A percentile compares a stretch with the other conserved stretches of the same genome.
Evolutionary conservation across 2,113 vertebrate species (phyloP).

Genomic region (Crotalus helleri): DNA sequence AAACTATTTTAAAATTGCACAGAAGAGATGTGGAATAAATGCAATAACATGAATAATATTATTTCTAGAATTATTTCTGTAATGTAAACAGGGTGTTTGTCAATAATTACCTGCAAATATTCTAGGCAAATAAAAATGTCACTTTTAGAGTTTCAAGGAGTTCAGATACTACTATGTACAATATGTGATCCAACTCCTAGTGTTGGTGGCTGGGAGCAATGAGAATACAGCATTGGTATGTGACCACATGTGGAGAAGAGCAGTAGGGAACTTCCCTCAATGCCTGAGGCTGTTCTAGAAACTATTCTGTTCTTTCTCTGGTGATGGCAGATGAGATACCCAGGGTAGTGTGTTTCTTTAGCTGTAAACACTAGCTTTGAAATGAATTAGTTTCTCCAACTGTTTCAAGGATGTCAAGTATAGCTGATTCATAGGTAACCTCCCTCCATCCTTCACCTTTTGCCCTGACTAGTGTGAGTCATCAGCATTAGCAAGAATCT

Average conservation of each 20-base stretch:
- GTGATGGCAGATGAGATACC: background rate
- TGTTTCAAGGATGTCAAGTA: background rate
- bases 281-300: background rate
- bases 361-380: background rate
- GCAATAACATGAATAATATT: background rate
- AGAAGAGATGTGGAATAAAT: background rate
- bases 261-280: background rate
- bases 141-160: background rate
- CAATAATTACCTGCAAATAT: background rate
- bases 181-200: background rate
- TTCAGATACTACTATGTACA: background rate
- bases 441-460: background rate
- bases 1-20: background rate
- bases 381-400: background rate
- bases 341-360: background rate
- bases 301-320: background rate
- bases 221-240: background rate
- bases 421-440: background rate
- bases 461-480: background rate
- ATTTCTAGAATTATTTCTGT: background rate
- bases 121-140: background rate
- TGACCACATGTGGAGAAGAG: background rate
- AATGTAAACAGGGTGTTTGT: background rate
- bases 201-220: background rate
- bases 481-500: background rate